phyloP scores from a whole-genome alignment of 2,797 vertebrate species.

The Echeneis naucrates region DNA sequence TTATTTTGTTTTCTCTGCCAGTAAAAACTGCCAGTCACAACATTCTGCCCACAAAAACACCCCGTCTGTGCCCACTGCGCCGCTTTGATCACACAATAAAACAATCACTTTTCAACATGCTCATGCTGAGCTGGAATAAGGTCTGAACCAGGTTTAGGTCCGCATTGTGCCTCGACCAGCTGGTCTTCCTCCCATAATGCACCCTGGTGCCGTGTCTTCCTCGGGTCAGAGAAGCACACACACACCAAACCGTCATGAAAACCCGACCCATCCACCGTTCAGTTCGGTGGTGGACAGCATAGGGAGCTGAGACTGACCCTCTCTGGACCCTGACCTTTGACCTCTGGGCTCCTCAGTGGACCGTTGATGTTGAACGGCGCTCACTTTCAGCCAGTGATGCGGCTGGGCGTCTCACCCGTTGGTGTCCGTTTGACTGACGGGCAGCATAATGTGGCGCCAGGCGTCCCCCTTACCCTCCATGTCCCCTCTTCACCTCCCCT shows the following conservation, averaged over 20 bases:
- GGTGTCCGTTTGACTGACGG: slow-evolving; percentile 72
- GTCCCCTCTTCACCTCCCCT: slow-evolving; percentile 72
- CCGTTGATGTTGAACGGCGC: not conserved
- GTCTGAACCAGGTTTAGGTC: too few relatives aligned
- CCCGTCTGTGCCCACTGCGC: slow-evolving; percentile 12
- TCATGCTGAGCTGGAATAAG: too few relatives aligned
- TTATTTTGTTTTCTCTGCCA: not conserved
- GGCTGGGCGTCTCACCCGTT: not conserved
- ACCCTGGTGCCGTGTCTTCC: too few relatives aligned
- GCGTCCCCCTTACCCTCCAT: slow-evolving; percentile 61
- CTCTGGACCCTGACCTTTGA: slow-evolving; percentile 9
- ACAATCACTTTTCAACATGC: not conserved
- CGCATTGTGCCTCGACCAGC: too few relatives aligned
- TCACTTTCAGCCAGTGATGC: slow-evolving; percentile 58
- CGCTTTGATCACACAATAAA: not conserved
- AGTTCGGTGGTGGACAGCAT: too few relatives aligned
- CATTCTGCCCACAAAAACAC: not conserved
- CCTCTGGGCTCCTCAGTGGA: not conserved
- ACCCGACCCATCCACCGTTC: too few relatives aligned
- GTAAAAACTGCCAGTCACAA: not conserved
- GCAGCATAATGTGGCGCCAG: slow-evolving; percentile 76
- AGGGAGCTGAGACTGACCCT: not conserved
- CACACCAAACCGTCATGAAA: too few relatives aligned
- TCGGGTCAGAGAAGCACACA: too few relatives aligned
- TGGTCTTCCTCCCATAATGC: too few relatives aligned